Evolutionary conservation across 2,797 vertebrate genomes (phyloP), one percentile per base, ranked within the genome.

Genomic region (Alcedo quadribrachys): DNA sequence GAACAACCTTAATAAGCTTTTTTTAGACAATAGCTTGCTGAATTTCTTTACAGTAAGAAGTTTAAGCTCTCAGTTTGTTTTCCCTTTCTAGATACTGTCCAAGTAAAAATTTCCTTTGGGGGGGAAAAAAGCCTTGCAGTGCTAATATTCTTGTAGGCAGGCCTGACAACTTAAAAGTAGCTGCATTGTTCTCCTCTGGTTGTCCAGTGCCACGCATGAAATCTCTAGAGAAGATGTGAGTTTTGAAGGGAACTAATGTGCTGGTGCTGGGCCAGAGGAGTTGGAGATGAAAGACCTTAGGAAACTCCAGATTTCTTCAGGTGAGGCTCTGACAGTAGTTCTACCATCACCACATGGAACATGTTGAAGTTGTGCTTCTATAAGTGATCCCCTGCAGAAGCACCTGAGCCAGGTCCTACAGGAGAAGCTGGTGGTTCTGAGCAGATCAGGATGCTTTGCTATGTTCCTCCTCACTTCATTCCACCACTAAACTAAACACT

Each of bases 71-170:
- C 33, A 11, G 7, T 45, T 40, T 66, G 2, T 42, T 87, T 58
- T 65, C 5, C 67, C 1, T 68, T 85, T 85, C 35, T 22, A 58
- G 17, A 17, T 33, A 54, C 2, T 35, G 20, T 35, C 13, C 24
- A 21, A 32, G 15, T 25, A 65, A 82, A 82, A 61, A 57, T 14
- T 68, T 61, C 15, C 18, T 5, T 8, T 13, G 19, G 10, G 8
- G 20, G 24, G 45, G 20, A 40, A 24, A 22, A 57, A 45, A 35
- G 46, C 5, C 46, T 76, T 28, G 48, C 30, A 61, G 8, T 53
- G 16, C 14, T 0, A 0, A 32, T 53, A 20, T 11, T 11, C 27
- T 67, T 37, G 10, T 9, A 79, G 2, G 2, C 30, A 79, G 10
- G 25, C 37, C n/a, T 63, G 25, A 17, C 27, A 8, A 2, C 35